Evolutionary conservation across 2,797 vertebrate genomes (phyloP).

Genomic region (Muraenolepis orangiensis): DNA sequence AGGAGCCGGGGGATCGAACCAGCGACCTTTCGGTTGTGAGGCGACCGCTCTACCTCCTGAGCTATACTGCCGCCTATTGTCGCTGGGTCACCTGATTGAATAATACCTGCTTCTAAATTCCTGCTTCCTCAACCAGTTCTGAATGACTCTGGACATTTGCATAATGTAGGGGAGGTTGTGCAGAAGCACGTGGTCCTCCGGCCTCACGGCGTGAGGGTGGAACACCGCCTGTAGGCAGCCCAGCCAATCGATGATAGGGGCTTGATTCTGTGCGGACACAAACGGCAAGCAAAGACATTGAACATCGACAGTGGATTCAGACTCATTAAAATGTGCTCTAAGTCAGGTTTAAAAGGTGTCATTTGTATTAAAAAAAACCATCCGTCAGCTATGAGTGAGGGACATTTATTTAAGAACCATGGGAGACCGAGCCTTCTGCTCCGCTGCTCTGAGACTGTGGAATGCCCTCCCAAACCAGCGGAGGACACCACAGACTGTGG

Average conservation of each 20-base stretch:
- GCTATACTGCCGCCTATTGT: no score
- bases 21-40: no score
- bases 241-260: conserved; percentile 87
- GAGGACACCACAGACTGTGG: no score
- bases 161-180: conserved; percentile 85
- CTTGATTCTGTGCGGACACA: conserved; percentile 68
- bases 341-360: not conserved
- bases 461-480: no score
- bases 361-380: not conserved
- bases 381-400: no score
- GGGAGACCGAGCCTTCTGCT: no score
- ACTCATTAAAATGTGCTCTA: not conserved
- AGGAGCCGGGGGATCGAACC: no score
- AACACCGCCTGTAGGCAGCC: conserved; percentile 80
- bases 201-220: conserved; percentile 69
- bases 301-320: not conserved
- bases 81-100: conserved; percentile 12
- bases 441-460: no score
- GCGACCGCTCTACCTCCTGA: no score
- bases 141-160: conserved; percentile 79
- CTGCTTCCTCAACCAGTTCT: conserved; percentile 53
- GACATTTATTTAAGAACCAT: no score
- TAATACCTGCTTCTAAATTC: conserved; percentile 61
- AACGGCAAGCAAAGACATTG: not conserved
- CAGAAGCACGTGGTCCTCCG: conserved; percentile 78